These are phyloP conservation scores for Platysternon megacephalum DNA, from an alignment of 2,113 vertebrate species.

Conservation along the genomic window DNA sequence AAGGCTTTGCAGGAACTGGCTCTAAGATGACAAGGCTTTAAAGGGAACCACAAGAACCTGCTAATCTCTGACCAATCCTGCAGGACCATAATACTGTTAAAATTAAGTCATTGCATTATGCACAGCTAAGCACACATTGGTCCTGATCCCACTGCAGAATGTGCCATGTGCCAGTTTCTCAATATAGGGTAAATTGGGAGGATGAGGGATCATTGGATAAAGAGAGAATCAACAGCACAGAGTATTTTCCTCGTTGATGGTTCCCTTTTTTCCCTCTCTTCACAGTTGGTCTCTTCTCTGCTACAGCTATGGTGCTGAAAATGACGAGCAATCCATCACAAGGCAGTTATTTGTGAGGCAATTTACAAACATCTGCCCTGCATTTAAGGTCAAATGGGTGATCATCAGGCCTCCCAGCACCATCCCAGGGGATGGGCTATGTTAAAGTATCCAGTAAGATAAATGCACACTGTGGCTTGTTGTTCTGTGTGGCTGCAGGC, in stretches of 20 bases:
- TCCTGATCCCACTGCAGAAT: background rate
- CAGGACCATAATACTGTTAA: background rate
- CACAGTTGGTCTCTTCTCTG: background rate
- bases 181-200: background rate
- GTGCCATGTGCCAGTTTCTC: background rate
- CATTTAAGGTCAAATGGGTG: background rate
- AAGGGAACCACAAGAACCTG: background rate
- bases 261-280: background rate
- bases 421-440: background rate
- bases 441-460: background rate
- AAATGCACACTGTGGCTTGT: background rate
- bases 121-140: background rate
- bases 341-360: background rate
- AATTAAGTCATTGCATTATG: background rate
- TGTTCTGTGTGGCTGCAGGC: background rate
- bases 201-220: background rate
- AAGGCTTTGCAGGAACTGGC: background rate
- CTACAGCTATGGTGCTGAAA: background rate
- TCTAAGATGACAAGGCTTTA: background rate
- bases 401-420: background rate
- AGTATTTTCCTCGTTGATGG: background rate
- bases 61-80: background rate
- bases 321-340: background rate
- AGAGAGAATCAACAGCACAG: background rate
- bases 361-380: background rate